Conservation (phyloP, 2,113 vertebrate genomes). For the Corythoichthys intestinalis region DNA sequence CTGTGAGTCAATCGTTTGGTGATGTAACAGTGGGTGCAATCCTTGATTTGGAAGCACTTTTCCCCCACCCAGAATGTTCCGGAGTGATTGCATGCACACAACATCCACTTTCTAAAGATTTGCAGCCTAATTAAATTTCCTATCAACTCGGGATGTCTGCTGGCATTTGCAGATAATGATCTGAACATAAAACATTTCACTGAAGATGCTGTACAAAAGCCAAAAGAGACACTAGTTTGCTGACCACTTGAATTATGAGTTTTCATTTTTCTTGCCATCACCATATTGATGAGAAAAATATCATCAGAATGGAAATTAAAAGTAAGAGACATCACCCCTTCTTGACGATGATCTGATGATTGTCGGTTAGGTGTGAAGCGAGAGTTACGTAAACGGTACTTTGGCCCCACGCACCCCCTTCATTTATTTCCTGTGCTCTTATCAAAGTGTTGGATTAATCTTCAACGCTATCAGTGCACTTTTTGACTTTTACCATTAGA, state of each 20-base stretch:
- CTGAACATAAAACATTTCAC: not conserved
- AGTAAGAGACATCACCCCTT: not conserved
- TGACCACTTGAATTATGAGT: not conserved
- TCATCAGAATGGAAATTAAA: not conserved
- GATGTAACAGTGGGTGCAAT: too few relatives aligned
- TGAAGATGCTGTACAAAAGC: not conserved
- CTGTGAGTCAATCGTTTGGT: too few relatives aligned
- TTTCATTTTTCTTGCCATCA: not conserved
- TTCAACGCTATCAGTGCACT: constrained; percentile 5
- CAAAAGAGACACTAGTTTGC: not conserved
- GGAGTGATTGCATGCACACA: not conserved
- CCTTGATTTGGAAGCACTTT: too few relatives aligned
- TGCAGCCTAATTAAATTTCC: not conserved
- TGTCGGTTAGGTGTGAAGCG: not conserved
- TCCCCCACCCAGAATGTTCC: not conserved
- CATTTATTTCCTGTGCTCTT: not conserved
- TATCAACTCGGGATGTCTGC: not conserved
- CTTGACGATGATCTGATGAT: not conserved
- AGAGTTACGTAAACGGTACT: not conserved
- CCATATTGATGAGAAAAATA: too few relatives aligned
- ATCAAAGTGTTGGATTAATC: constrained; percentile 13
- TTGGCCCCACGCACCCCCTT: not conserved
- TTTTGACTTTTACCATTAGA: constrained; percentile 3
- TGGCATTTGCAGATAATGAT: not conserved
- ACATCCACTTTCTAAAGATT: not conserved